Conservation (phyloP, 2,888 invertebrate genomes). For the Agonopterix alstromeriana region DNA sequence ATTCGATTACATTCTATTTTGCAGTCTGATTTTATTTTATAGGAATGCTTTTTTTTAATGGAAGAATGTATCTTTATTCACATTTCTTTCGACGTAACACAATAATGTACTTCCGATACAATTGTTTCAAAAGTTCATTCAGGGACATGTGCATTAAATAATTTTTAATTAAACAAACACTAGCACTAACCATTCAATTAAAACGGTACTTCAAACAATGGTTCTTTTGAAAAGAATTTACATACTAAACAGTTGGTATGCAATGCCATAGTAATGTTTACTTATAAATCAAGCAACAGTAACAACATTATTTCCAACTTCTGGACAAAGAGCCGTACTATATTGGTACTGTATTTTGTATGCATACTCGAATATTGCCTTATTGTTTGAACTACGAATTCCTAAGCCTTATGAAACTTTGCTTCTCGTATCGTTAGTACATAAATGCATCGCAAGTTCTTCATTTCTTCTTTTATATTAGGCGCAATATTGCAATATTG, state of each 20-base stretch:
- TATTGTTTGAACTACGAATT: conserved; percentile 53
- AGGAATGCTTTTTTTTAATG: too few species aligned
- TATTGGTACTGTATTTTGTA: conserved; percentile 19
- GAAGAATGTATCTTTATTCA: too few species aligned
- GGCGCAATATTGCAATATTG: too few species aligned
- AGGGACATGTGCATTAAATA: background rate
- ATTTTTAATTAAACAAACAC: background rate
- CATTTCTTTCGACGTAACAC: conserved; percentile 16
- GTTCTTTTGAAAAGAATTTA: background rate
- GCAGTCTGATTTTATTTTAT: too few species aligned
- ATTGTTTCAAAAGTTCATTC: background rate
- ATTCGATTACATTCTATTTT: too few species aligned
- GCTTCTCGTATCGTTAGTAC: conserved; percentile 1
- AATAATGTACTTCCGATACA: conserved; percentile 7
- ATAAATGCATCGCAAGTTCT: too few species aligned
- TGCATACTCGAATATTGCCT: conserved; percentile 23
- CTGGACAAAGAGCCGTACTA: conserved; percentile 21
- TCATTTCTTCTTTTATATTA: too few species aligned
- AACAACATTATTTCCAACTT: conserved; percentile 23
- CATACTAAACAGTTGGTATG: background rate
- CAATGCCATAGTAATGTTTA: conserved; percentile 16
- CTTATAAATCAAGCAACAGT: conserved; percentile 26
- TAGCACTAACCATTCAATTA: background rate
- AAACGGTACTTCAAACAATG: background rate
- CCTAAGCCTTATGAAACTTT: conserved; percentile 35